These are phyloP conservation scores for Dromaius novaehollandiae DNA, from an alignment of 2,113 vertebrate species.

Conservation along the genomic window DNA sequence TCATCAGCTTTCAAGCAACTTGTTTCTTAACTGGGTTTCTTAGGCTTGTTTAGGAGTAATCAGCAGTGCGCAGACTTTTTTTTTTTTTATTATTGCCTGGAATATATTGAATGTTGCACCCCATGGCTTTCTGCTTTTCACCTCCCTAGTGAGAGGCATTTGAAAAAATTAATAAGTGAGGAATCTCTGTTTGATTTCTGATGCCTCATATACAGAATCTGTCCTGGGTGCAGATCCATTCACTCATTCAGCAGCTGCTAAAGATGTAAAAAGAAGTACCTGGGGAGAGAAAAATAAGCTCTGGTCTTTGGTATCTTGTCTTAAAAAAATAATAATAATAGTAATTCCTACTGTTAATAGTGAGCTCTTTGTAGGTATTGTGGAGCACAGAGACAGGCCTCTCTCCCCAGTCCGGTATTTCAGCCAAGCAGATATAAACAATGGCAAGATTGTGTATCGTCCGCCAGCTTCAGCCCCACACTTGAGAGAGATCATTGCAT, in stretches of 20 bases:
- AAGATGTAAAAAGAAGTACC: background rate
- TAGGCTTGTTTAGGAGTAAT: background rate
- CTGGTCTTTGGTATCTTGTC: background rate
- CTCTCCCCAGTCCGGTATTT: constrained; percentile 78
- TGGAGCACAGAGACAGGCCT: constrained; percentile 87
- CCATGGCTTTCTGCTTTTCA: background rate
- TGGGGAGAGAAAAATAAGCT: background rate
- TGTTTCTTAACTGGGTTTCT: background rate
- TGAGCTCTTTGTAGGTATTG: constrained; percentile 70
- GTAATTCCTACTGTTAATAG: background rate
- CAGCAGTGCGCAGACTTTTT: background rate
- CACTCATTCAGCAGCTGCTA: background rate
- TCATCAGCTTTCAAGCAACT: background rate
- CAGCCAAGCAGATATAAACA: constrained; percentile 89
- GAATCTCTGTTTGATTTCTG: background rate
- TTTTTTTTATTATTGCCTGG: background rate
- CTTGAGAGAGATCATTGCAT: constrained; percentile 89
- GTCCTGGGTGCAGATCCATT: fast-evolving
- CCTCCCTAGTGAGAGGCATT: background rate
- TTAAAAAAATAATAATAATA: background rate
- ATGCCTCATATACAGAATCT: background rate
- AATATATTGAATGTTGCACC: background rate
- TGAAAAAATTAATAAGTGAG: background rate
- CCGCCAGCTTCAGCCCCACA: constrained; percentile 86
- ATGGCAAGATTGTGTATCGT: constrained; percentile 86